Base-by-base conservation (phyloP, 2,113 vertebrate genomes). In the Peucedramus taeniatus region DNA sequence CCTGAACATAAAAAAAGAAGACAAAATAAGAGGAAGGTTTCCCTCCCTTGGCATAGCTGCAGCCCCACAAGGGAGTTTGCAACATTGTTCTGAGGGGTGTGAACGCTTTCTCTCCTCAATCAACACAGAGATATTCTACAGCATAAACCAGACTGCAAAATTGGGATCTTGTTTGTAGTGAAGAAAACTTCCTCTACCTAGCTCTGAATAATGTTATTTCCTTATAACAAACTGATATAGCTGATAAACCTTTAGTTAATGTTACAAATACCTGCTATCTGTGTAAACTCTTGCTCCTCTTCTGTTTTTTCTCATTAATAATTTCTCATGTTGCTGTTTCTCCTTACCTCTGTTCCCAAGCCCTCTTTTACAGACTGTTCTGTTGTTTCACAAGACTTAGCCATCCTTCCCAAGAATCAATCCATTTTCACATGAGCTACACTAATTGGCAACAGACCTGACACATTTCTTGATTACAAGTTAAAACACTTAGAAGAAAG, bases 361-460 rank as follows among this genome's bases (percentile, higher is more conserved):
- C 68, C 35, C 27, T 42, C 35, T 42, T 92, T 81, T 64, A 81
- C 69, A 75, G 33, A 37, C 44, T 47, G 70, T 53, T 91, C 13
- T 85, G 76, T 28, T 84, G 42, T 70, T 97, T 95, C 83, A 66
- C 75, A 87, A 65, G 83, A 66, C 74, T 47, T 7, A 60, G 54
- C 65, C 68, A 82, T 92, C 89, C 81, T 96, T 91, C 89, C 77
- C 93, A 91, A 93, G 83, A 81, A 77, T 79, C 42, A 92, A 96
- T 96, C 86, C 78, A 87, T 92, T 89, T 95, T 70, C 93, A 92
- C 94, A 92, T 88, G 69, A 91, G 77, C 69, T 70, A 40, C 47
- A 21, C 89, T 96, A 97, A 97, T 89, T 92, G 87, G 61, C 76
- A 93, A 90, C 95, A 97, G 96, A 78, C 93, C 84, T 37, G 49